Conservation (phyloP, 2,113 vertebrate species). For the Amblyopsis rosae region DNA sequence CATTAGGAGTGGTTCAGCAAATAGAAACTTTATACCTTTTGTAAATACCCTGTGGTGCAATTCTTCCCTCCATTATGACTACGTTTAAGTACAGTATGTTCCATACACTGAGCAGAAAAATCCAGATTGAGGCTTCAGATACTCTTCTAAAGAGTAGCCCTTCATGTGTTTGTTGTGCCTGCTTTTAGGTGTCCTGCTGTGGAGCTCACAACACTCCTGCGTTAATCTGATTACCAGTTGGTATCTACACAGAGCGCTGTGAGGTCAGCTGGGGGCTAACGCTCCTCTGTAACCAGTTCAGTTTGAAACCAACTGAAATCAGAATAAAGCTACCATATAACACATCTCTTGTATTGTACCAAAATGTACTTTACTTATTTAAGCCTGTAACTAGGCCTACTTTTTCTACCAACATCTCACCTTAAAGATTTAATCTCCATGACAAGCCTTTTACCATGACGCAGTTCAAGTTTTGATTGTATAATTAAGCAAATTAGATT, state of each 20-base stretch:
- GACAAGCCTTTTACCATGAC: constrained; percentile 14
- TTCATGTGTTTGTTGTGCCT: constrained; percentile 24
- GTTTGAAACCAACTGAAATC: constrained; percentile 2
- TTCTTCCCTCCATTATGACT: constrained; percentile 25
- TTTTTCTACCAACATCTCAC: constrained; percentile 23
- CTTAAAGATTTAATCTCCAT: constrained; percentile 45
- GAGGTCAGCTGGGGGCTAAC: constrained; percentile 16
- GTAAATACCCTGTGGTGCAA: constrained; percentile 23
- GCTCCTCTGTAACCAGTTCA: constrained; percentile 10
- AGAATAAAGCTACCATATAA: constrained; percentile 22
- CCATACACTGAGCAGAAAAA: constrained; percentile 30
- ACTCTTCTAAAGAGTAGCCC: constrained; percentile 11
- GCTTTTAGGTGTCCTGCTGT: constrained; percentile 34
- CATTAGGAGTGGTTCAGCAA: constrained; percentile 3
- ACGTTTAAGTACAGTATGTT: constrained; percentile 11
- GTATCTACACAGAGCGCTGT: constrained; percentile 20
- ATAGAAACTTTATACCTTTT: neutral
- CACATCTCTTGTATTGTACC: constrained; percentile 24
- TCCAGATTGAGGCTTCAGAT: constrained; percentile 8
- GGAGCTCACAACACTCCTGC: constrained; percentile 37
- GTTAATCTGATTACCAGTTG: constrained; percentile 59
- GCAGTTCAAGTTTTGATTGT: constrained; percentile 47
- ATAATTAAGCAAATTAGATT: constrained; percentile 61
- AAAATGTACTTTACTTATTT: neutral
- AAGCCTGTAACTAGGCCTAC: neutral